Evolutionary conservation across 2,888 invertebrate species (phyloP).

Genomic region (Cosmia pyralina): DNA sequence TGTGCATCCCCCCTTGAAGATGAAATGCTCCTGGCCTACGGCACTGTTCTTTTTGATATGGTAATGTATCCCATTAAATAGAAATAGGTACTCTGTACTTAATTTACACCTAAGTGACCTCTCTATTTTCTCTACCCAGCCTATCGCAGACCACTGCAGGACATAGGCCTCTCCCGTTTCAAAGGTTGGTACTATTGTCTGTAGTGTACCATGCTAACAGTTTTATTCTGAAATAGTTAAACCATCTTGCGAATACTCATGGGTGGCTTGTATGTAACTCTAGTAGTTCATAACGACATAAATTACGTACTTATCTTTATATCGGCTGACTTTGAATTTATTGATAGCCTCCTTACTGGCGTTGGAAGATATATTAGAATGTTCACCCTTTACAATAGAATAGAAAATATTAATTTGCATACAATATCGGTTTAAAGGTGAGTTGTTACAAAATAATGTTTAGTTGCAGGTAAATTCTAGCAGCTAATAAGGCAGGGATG

Average conservation of each 20-base stretch:
- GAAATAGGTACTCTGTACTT: slow-evolving; percentile 33
- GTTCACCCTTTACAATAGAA: neutral
- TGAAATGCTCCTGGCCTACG: slow-evolving; percentile 84
- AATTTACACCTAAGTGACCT: slow-evolving; percentile 44
- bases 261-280: neutral
- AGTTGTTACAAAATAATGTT: too few species aligned
- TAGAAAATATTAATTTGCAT: too few species aligned
- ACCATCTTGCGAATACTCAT: slow-evolving; percentile 23
- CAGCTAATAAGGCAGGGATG: too few species aligned
- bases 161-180: slow-evolving; percentile 53
- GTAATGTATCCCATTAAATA: slow-evolving; percentile 66
- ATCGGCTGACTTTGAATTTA: neutral
- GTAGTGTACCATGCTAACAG: slow-evolving; percentile 52
- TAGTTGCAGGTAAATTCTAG: too few species aligned
- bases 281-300: neutral
- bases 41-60: slow-evolving; percentile 86
- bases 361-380: neutral
- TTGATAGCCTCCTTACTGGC: neutral
- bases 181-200: slow-evolving; percentile 54
- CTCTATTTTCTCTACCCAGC: slow-evolving; percentile 58
- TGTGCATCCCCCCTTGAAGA: slow-evolving; percentile 75
- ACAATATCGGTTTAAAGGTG: too few species aligned
- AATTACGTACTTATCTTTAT: neutral
- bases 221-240: slow-evolving; percentile 16
- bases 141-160: slow-evolving; percentile 49